Evolutionary conservation across 2,113 vertebrate species (phyloP), one percentile per base, ranked within the genome.

Genomic region (Salvelinus fontinalis): DNA sequence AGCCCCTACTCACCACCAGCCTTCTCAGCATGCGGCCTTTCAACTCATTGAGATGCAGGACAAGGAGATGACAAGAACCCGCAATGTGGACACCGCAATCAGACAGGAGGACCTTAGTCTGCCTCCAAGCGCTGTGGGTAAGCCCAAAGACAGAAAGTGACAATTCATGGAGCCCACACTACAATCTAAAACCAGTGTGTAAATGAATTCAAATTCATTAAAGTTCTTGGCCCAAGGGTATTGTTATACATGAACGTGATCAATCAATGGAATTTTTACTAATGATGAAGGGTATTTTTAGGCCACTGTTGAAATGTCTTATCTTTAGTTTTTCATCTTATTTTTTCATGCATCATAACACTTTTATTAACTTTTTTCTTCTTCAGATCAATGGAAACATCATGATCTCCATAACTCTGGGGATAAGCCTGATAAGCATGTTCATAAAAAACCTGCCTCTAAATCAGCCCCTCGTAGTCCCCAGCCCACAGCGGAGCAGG

Each of bases 351-450:
- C 9, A 59, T 67, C 60, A 20, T 34, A 24, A 34, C 73, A 67
- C 24, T 66, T n/a, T 78, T 67, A 48, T 70, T 1, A 73, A 22
- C 3, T 79, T 89, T 93, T 9, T 72, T n/a, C 4, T 31, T 96
- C 16, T 95, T 67, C 92, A 98, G 94, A 91, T 84, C 89, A 89
- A 73, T 87, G 89, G 77, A 77, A 92, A 74, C 87, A 82, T 71
- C 89, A 83, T 83, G 77, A 89, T 87, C 89, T 93, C 68, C 77
- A 76, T 82, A 89, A 90, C 73, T 78, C 77, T 34, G 5, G 5
- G 82, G 91, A 92, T 75, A 79, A 88, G 54, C 88, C 92, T 81
- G 67, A 73, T 29, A 75, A 79, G 14, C 65, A 83, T 68, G 24
- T 9, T 0, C 75, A 83, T 31, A 80, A 44, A 51, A 88, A 90